Base-by-base conservation (phyloP, 2,797 vertebrate genomes). In the Toxotes lorentzi region DNA sequence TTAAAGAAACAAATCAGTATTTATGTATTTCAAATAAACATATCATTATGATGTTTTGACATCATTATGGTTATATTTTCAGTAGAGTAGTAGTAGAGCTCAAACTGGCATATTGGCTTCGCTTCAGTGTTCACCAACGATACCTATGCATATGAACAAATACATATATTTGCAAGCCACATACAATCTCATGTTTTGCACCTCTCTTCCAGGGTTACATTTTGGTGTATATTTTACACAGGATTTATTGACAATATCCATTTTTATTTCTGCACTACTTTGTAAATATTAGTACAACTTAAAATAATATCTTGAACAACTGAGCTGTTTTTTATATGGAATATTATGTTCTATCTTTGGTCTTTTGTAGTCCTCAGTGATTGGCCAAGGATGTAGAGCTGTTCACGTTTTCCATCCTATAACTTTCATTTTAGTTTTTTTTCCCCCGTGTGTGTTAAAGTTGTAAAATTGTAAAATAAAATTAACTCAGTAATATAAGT, bases 401-500 rank as follows among this genome's bases (percentile, higher is more conserved):
- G 43, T 54, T 4, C 0, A 41, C 3, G 32, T 21, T 47, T 47
- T 1, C 23, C 1, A 14, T 23, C 0, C 4, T 53, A 38, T 27
- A 2, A n/a, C 51, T 19, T 5, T 38, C 50, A 50, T 32, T 8
- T 27, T 21, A 1, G 38, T 34, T 61, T 32, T 3, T n/a, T n/a
- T 56, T 47, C 19, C 4, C 17, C 17, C 4, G 2, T n/a, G 1
- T 82, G 5, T 51, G 21, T 66, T 30, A 30, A 30, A 2, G 4
- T 30, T n/a, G n/a, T 41, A 11, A 62, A 58, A 59, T 24, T 34
- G 17, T 60, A 45, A 77, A 66, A 77, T 57, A 47, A 53, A 51
- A 57, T 0, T 40, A 69, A 71, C 10, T 53, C 32, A 24, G 0
- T 17, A 14, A 54, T 32, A 19, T 70, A 16, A 19, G 38, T 2